A percentile compares a stretch with the other conserved stretches of the same genome.
Evolutionary conservation across 2,113 vertebrate species (phyloP).

Genomic region (Gasterosteus nipponicus): DNA sequence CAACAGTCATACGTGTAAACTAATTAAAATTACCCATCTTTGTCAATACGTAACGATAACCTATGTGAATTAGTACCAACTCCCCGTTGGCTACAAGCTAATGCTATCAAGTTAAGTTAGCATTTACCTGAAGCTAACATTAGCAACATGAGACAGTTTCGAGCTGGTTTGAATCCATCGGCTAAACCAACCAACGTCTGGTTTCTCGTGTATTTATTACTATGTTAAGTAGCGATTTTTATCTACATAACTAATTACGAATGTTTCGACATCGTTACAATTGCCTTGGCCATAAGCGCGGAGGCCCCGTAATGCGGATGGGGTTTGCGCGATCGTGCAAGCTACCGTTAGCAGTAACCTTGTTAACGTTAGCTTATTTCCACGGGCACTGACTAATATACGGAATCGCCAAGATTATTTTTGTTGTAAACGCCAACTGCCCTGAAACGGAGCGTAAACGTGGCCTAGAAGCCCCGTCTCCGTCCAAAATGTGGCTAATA

Average conservation of each 20-base stretch:
- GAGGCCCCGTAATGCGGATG: constrained; percentile 21
- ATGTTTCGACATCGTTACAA: rapidly evolving
- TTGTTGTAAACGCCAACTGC: background rate
- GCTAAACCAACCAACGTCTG: rapidly evolving
- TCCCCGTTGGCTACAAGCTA: constrained; percentile 22
- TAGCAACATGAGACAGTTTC: constrained; percentile 37
- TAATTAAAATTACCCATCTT: rapidly evolving
- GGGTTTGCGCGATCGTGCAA: constrained; percentile 29
- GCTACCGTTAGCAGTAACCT: constrained; percentile 59
- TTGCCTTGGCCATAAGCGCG: too few species aligned
- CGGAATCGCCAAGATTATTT: constrained; percentile 42
- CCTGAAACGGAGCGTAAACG: background rate
- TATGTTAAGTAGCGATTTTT: rapidly evolving
- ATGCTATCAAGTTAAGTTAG: constrained; percentile 41
- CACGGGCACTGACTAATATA: constrained; percentile 54
- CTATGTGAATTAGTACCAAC: background rate
- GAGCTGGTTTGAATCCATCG: constrained; percentile 8
- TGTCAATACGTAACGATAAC: background rate
- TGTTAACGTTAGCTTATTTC: constrained; percentile 55
- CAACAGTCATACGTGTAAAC: background rate
- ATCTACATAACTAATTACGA: rapidly evolving
- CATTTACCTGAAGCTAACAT: constrained; percentile 40
- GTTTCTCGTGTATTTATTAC: background rate
- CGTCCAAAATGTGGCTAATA: rapidly evolving
- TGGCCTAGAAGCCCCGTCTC: rapidly evolving